A percentile compares a stretch with the other conserved stretches of the same genome.
Conservation (phyloP, 2,113 vertebrate species). For the Dinomys branickii region DNA sequence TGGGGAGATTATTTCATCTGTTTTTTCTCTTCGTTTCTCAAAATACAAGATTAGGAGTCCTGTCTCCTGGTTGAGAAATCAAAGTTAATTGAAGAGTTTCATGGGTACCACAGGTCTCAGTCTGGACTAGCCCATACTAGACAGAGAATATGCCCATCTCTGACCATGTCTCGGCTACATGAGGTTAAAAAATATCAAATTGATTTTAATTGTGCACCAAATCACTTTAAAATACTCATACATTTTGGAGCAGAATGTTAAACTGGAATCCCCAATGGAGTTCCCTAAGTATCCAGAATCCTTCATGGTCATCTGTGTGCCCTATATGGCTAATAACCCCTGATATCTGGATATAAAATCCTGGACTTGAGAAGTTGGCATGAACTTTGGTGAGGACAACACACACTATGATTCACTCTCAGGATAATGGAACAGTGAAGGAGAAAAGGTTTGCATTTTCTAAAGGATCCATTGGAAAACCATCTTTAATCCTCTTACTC, state of each 20-base stretch:
- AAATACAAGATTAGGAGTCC: background rate
- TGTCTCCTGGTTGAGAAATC: background rate
- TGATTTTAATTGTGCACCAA: background rate
- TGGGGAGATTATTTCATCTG: background rate
- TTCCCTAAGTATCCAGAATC: background rate
- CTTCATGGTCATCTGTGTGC: background rate
- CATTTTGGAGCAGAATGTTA: conserved; percentile 3
- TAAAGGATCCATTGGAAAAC: background rate
- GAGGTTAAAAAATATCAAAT: background rate
- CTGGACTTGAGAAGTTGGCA: background rate
- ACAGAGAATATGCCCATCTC: background rate
- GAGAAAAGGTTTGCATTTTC: background rate
- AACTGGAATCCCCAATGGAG: background rate
- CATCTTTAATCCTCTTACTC: background rate
- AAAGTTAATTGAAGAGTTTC: background rate
- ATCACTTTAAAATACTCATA: background rate
- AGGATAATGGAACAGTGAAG: background rate
- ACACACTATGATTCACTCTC: background rate
- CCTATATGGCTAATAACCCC: background rate
- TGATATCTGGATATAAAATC: background rate
- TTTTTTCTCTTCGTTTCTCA: background rate
- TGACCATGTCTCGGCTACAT: background rate
- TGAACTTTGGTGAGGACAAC: background rate
- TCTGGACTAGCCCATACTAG: background rate
- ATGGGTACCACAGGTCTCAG: too few species aligned